Evolutionary conservation across 1,140 invertebrate species (phyloP).

Genomic region (Heterodera schachtii): DNA sequence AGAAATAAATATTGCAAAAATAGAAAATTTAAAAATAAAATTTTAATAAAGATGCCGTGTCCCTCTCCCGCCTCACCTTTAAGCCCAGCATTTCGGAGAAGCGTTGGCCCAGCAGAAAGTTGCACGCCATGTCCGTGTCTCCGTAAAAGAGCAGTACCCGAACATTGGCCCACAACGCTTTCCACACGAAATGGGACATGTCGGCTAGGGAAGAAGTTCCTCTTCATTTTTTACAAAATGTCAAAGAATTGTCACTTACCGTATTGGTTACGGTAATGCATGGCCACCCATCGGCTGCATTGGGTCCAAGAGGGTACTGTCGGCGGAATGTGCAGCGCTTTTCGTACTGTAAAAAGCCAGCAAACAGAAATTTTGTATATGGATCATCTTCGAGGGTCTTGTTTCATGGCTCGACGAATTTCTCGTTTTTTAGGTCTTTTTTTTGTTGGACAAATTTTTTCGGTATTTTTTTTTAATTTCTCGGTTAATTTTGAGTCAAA

Average conservation of each 20-base stretch:
- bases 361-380: background rate
- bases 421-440: too few species aligned
- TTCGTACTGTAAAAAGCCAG: constrained; percentile 3
- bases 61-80: too few species aligned
- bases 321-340: constrained; percentile 18
- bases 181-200: constrained; percentile 25
- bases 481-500: too few species aligned
- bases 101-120: constrained; percentile 64
- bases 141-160: constrained; percentile 70
- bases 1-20: too few species aligned
- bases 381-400: background rate
- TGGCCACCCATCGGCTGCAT: background rate
- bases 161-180: constrained; percentile 59
- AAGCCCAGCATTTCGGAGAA: constrained; percentile 50
- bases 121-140: constrained; percentile 71
- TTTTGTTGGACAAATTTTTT: too few species aligned
- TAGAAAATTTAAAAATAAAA: background rate
- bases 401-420: too few species aligned
- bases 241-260: background rate
- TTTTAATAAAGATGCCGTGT: background rate
- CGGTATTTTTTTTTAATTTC: too few species aligned
- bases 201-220: background rate
- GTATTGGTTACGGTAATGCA: background rate
- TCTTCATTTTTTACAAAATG: too few species aligned
- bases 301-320: background rate